Percentiles rank a stretch among this genome's conserved stretches.
Evolutionary conservation across 2,888 invertebrate genomes (phyloP).

Genomic region (Eurytoma adleriae): DNA sequence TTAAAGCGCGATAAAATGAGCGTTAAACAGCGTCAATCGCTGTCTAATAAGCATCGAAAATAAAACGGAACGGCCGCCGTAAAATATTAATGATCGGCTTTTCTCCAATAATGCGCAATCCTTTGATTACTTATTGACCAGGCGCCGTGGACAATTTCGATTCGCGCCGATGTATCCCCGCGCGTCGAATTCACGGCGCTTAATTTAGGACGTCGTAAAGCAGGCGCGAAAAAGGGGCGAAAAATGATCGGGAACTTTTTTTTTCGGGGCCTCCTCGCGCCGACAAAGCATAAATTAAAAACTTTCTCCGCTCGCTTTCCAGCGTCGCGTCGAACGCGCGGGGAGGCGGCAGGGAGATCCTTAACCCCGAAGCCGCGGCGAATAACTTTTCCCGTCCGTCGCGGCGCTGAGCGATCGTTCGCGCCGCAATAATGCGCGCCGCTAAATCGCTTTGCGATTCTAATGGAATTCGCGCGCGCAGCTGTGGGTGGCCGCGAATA

Average conservation of each 20-base stretch:
- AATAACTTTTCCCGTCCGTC: slow-evolving; percentile 34
- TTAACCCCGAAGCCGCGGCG: background rate
- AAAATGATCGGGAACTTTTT: slow-evolving; percentile 46
- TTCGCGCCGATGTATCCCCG: slow-evolving; percentile 36
- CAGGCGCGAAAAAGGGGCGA: slow-evolving; percentile 6
- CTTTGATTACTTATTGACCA: too few species aligned
- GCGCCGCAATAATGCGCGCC: slow-evolving; percentile 18
- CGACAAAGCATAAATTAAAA: slow-evolving; percentile 51
- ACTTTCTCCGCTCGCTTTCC: slow-evolving; percentile 42
- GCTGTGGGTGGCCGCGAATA: slow-evolving; percentile 6
- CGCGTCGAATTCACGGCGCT: slow-evolving; percentile 39
- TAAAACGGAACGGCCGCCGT: too few species aligned
- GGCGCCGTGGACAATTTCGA: slow-evolving; percentile 38
- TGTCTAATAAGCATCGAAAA: too few species aligned
- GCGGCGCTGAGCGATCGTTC: slow-evolving; percentile 22
- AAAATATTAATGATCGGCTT: too few species aligned
- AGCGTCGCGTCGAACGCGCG: background rate
- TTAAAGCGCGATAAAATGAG: too few species aligned
- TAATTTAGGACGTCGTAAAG: slow-evolving; percentile 50
- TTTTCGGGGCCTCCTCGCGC: slow-evolving; percentile 11
- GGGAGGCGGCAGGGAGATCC: too few species aligned
- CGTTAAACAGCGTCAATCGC: too few species aligned
- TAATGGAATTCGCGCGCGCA: slow-evolving; percentile 14
- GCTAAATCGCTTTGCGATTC: slow-evolving; percentile 9
- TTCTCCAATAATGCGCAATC: too few species aligned